Conservation (phyloP, 2,113 vertebrate species). For the Morphnarchus princeps region DNA sequence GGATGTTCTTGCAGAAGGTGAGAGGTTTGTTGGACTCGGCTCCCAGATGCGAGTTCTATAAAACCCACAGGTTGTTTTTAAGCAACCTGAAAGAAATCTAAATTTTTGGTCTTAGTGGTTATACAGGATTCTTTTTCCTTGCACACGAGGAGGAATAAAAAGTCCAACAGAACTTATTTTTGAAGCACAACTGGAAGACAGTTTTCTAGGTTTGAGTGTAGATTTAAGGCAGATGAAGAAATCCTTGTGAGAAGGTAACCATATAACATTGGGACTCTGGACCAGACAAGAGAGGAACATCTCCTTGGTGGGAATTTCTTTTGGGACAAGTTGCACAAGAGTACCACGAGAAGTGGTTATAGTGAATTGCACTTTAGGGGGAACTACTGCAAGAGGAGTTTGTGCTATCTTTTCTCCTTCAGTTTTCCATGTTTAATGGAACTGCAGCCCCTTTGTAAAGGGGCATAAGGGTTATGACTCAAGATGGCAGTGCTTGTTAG, state of each 20-base stretch:
- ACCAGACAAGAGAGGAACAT: not conserved
- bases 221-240: not conserved
- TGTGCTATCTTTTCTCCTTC: not conserved
- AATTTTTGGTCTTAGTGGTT: not conserved
- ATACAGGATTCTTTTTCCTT: not conserved
- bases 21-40: not conserved
- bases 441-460: not conserved
- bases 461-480: not conserved
- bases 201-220: not conserved
- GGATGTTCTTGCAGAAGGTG: not conserved
- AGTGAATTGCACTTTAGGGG: not conserved
- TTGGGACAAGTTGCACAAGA: too few species aligned
- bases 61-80: not conserved
- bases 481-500: accelerated
- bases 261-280: not conserved
- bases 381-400: not conserved
- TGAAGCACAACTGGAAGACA: accelerated
- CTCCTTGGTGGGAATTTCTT: not conserved
- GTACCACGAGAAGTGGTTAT: accelerated
- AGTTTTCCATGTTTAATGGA: not conserved
- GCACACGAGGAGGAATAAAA: not conserved
- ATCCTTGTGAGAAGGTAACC: not conserved
- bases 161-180: not conserved
- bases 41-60: not conserved
- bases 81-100: not conserved